Evolutionary conservation across 1,140 invertebrate genomes (phyloP), one percentile per base, ranked within the genome.

Genomic region (Thalassaphorura encarpata): DNA sequence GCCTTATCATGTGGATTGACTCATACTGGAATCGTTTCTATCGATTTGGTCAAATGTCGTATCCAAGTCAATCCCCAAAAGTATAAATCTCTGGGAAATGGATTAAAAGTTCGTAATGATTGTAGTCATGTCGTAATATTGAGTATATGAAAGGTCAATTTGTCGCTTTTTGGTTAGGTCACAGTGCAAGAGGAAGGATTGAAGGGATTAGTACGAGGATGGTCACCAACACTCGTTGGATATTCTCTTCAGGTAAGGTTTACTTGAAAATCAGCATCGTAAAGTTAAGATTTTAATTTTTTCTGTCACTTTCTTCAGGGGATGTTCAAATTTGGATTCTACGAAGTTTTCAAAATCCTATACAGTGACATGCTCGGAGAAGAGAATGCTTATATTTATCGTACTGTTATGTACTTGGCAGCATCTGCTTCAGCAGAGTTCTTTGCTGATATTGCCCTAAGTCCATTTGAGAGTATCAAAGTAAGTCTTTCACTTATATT

Each of bases 301-400:
- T 15, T 18, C 1, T 0, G 23, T 53, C 46, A 52, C 2, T 31
- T 60, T 18, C 42, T 64, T 23, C 78, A 85, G 76, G 83, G 83
- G 67, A 73, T 84, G 52, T 84, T 80, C 73, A 87, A 87, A 74
- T 88, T 88, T 70, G 89, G 89, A 46, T 80, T 92, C 47, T 95
- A 95, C 74, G 89, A 93, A 71, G 62, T 78, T 18, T 82, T 82
- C 70, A 81, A 81, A 67, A 72, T 72, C 55, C 13, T 78, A 1
- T 81, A 82, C 64, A 65, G 69, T 61, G 71, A 73, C 49, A 41
- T 75, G 3, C 42, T 82, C 15, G 79, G 79, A 62, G 78, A 81
- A 68, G 79, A 81, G 69, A 72, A 73, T 29, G 64, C 77, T 15
- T 82, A 75, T 66, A 58, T 73, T 26, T 82, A 73, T 68, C 72